Evolutionary conservation across 2,113 vertebrate species (phyloP), one percentile per base, ranked within the genome.

Genomic region (Cyanoderma ruficeps): DNA sequence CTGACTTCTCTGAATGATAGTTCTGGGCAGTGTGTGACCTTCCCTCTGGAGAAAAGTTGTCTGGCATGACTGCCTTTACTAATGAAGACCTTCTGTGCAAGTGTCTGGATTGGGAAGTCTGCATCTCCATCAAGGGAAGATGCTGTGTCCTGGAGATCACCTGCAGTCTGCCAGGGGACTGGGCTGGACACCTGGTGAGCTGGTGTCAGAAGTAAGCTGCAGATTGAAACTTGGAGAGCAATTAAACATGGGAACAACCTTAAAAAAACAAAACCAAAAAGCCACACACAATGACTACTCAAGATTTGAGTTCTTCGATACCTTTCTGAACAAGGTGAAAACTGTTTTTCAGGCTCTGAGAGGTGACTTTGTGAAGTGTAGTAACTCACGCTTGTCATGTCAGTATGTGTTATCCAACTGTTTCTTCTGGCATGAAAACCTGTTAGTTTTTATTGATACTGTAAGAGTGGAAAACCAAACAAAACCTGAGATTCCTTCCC

Each of bases 381-480:
- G 44, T 88, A 74, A 59, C 42, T 95, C 56, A 7, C 31, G 47
- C 47, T 90, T 60, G 16, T 94, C n/a, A 11, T 79, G 63, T 91
- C 89, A 77, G 46, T 68, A 53, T 80, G 78, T 79, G 85, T 74
- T 93, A 89, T 39, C 86, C 83, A 89, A 52, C 86, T 92, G 83
- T 89, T 94, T 90, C 35, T 90, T 93, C 47, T 91, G 93, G 78
- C 75, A 72, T 60, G 47, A 83, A 92, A 93, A 88, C 67, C 68
- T 93, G 37, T 91, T 94, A 69, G 70, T 67, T 94, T 68, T 87
- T 91, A 35, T 77, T 84, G 89, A 56, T 90, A 57, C 10, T 23
- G 4, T 59, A 63, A 69, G 31, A 0, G 0, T 80, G 78, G 59
- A 85, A 93, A 93, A 83, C 42, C 30, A 85, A 89, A 80, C 78